Evolutionary conservation across 2,888 invertebrate genomes (phyloP).

Genomic region (Microchrysa polita): DNA sequence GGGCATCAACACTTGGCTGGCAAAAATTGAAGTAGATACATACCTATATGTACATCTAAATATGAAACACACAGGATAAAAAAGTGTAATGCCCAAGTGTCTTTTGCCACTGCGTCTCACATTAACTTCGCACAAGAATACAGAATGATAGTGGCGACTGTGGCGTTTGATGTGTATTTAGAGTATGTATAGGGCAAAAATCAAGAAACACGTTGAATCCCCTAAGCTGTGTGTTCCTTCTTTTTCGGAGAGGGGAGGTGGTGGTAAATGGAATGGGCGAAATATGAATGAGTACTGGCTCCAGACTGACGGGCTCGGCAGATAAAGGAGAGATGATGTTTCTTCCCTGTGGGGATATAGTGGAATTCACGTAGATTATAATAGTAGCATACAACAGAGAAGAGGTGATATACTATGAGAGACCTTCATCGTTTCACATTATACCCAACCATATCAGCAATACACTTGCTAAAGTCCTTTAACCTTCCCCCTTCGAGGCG

Average conservation of each 20-base stretch:
- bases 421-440: slow-evolving; percentile 38
- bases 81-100: slow-evolving; percentile 17
- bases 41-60: too few species aligned
- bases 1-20: too few species aligned
- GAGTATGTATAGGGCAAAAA: slow-evolving; percentile 47
- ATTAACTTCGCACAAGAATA: slow-evolving; percentile 37
- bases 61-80: background rate
- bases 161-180: slow-evolving; percentile 25
- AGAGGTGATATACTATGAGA: slow-evolving; percentile 38
- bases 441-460: slow-evolving; percentile 22
- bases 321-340: slow-evolving; percentile 51
- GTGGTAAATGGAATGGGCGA: slow-evolving; percentile 31
- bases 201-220: slow-evolving; percentile 51
- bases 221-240: slow-evolving; percentile 25
- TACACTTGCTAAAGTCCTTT: slow-evolving; percentile 33
- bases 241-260: slow-evolving; percentile 15
- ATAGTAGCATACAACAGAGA: slow-evolving; percentile 9
- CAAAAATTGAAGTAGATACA: too few species aligned
- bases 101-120: slow-evolving; percentile 34
- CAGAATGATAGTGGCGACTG: slow-evolving; percentile 22
- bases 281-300: slow-evolving; percentile 52
- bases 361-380: slow-evolving; percentile 42
- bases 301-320: slow-evolving; percentile 52
- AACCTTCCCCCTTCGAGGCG: slow-evolving; percentile 17
- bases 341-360: slow-evolving; percentile 44